Base-by-base conservation (phyloP, 2,797 vertebrate genomes). In the Pangasius krempfi region DNA sequence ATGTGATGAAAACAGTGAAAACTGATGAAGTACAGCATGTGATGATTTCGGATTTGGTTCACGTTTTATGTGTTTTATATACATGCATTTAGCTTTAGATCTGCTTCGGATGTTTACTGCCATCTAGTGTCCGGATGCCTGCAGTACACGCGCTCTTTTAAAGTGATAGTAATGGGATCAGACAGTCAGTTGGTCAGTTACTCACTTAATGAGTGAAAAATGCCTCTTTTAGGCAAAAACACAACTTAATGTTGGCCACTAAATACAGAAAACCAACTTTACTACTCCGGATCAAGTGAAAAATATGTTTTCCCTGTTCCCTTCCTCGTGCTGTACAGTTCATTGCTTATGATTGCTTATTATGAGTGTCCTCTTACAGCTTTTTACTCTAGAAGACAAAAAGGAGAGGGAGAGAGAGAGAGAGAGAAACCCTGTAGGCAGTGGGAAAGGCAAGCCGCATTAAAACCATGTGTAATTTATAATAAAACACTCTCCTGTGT, bases 401-500 rank as follows among this genome's bases (percentile, higher is more conserved):
- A 72, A 70, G 4, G 18, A 60, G 58, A 62, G 58, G 25, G 79
- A 73, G 10, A 52, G 30, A 50, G 30, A 54, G 75, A 52, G 76
- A 79, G n/a, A 20, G 16, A 33, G 50, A n/a, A 2, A 22, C 22
- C 20, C 60, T 66, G 56, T 9, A 68, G 89, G 40, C 30, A 80
- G 66, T 84, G 84, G 62, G 62, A 88, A 86, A 81, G 68, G 44
- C 54, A 33, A 70, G 64, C 20, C 14, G n/a, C 40, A 80, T 82
- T 85, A 20, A 88, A 86, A 88, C 90, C 83, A 54, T 84, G 78
- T 88, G 68, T 90, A 87, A 90, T 89, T 91, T 87, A 88, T 81
- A 72, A 83, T 73, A 88, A 85, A 80, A 75, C 64, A n/a, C 76
- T 66, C 70, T 70, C 70, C 14, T 58, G 87, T 84, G 62, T 79